These are phyloP conservation scores for Eulemur macaco DNA, from an alignment of 2,113 vertebrate species.

Conservation along the genomic window DNA sequence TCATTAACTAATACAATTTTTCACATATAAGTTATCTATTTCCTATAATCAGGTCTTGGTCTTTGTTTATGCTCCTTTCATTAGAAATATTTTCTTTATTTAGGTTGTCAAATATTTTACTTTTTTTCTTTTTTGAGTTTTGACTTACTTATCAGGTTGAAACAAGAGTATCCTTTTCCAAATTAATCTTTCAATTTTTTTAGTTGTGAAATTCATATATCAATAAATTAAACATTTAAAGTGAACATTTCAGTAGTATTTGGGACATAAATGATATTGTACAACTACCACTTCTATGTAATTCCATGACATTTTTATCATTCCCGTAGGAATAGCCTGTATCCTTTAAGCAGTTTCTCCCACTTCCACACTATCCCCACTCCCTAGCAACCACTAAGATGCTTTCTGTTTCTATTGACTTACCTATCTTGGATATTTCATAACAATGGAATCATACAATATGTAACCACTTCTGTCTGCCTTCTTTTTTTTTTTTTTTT, in stretches of 20 bases:
- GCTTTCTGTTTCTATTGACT: neutral
- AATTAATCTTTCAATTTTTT: neutral
- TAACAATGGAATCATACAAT: neutral
- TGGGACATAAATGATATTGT: neutral
- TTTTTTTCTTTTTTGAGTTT: neutral
- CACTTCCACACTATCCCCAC: neutral
- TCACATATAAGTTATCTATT: neutral
- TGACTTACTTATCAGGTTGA: neutral
- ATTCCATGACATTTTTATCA: neutral
- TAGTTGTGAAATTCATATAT: neutral
- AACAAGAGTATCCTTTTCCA: neutral
- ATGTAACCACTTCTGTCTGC: neutral
- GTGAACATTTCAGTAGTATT: neutral
- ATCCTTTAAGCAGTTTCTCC: neutral
- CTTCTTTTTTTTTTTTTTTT: neutral
- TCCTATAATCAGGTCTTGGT: neutral
- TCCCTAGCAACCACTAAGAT: neutral
- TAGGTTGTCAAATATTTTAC: neutral
- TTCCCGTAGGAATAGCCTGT: neutral
- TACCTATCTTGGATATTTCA: neutral
- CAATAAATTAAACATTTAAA: neutral
- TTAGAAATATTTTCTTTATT: neutral
- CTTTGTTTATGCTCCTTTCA: neutral
- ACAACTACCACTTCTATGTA: neutral
- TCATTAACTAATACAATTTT: neutral